These are phyloP conservation scores for Zaprionus gabonicus DNA, from an alignment of 1,140 invertebrate species.

Conservation along the genomic window DNA sequence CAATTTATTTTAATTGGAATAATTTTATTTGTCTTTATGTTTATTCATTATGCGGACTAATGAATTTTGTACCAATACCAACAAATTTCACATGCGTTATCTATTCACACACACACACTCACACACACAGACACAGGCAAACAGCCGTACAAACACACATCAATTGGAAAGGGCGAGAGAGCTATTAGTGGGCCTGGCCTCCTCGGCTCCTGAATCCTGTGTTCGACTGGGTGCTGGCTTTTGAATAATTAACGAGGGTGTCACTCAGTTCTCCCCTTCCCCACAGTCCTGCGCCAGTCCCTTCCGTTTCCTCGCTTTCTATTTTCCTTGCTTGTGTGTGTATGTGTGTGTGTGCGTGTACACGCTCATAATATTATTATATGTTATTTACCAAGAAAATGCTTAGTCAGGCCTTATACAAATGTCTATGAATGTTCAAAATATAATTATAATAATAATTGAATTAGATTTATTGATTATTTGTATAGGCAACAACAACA, in stretches of 20 bases:
- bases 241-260: constrained; percentile 82
- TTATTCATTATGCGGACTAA: constrained; percentile 82
- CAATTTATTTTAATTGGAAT: constrained; percentile 84
- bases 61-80: constrained; percentile 72
- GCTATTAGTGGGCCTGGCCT: constrained; percentile 42
- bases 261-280: constrained; percentile 61
- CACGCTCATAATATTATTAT: constrained; percentile 80
- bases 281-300: background rate
- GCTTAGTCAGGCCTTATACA: constrained; percentile 83
- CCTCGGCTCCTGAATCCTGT: constrained; percentile 54
- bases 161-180: constrained; percentile 29
- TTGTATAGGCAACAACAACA: constrained; percentile 66
- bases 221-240: constrained; percentile 69
- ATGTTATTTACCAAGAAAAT: constrained; percentile 83
- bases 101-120: constrained; percentile 38
- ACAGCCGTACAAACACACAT: constrained; percentile 23
- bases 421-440: constrained; percentile 83
- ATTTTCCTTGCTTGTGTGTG: background rate
- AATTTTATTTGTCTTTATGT: constrained; percentile 84
- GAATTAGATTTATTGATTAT: constrained; percentile 84
- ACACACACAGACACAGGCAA: constrained; percentile 10
- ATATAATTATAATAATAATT: constrained; percentile 84
- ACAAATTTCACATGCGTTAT: constrained; percentile 49
- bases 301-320: constrained; percentile 38
- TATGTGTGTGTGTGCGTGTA: constrained; percentile 11